Conservation (phyloP, 2,113 vertebrate species). For the Anoura caudifer region DNA sequence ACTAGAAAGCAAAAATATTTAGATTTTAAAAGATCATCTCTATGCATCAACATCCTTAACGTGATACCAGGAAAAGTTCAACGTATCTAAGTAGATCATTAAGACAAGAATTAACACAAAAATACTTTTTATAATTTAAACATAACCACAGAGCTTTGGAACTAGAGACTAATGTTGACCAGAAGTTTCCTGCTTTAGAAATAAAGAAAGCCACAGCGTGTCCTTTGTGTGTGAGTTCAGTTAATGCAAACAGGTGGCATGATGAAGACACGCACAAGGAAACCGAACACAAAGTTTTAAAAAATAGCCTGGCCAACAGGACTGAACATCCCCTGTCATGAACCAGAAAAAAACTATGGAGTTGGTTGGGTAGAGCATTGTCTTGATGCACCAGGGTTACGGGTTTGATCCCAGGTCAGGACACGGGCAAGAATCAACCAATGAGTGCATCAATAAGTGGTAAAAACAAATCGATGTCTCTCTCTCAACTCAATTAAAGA, state of each 20-base stretch:
- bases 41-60: neutral
- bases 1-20: conserved; percentile 70
- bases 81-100: neutral
- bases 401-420: too few species aligned
- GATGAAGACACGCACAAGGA: neutral
- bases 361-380: too few species aligned
- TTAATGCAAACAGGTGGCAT: neutral
- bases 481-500: too few species aligned
- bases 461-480: too few species aligned
- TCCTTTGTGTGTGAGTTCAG: neutral
- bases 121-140: neutral
- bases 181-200: neutral
- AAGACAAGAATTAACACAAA: neutral
- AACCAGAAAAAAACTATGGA: neutral
- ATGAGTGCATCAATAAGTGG: too few species aligned
- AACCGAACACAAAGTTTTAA: neutral
- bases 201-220: neutral
- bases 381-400: too few species aligned
- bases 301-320: rapidly evolving
- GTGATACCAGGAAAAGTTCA: neutral
- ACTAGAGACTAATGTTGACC: neutral
- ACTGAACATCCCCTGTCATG: neutral
- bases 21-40: conserved; percentile 21
- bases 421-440: too few species aligned
- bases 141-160: neutral